A percentile compares a stretch with the other conserved stretches of the same genome.
Conservation (phyloP, 2,888 invertebrate genomes). For the Dermolepida albohirtum region DNA sequence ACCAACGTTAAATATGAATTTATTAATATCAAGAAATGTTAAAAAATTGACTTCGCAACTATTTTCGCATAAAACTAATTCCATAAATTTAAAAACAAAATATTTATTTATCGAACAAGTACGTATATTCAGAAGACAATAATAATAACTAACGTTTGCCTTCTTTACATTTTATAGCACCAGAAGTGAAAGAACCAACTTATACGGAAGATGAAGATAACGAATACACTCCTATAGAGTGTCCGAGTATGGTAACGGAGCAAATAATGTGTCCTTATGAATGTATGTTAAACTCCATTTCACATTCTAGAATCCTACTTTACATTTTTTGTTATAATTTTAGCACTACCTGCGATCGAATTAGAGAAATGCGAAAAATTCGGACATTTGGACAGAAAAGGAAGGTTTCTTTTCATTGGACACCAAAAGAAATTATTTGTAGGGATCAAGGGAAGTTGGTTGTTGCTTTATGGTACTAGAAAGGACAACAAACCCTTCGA, state of each 20-base stretch:
- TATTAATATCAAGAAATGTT: too few relatives aligned
- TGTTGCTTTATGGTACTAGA: slow-evolving; percentile 31
- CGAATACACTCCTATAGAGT: slow-evolving; percentile 21
- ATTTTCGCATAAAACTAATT: too few relatives aligned
- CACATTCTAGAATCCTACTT: neutral
- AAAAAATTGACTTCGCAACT: too few relatives aligned
- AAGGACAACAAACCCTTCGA: slow-evolving; percentile 35
- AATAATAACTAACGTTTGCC: neutral
- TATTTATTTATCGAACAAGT: too few relatives aligned
- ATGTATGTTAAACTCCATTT: slow-evolving; percentile 2
- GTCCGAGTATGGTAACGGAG: neutral
- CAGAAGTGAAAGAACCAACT: slow-evolving; percentile 4
- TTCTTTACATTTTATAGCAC: neutral
- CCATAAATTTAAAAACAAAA: too few relatives aligned
- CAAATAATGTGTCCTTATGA: slow-evolving; percentile 8
- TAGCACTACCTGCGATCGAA: slow-evolving; percentile 27
- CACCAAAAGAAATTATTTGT: slow-evolving; percentile 35
- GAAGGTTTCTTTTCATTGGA: slow-evolving; percentile 29
- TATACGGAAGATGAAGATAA: slow-evolving; percentile 11
- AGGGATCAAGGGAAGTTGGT: slow-evolving; percentile 26
- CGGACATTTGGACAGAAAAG: slow-evolving; percentile 39
- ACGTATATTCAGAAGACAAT: too few relatives aligned
- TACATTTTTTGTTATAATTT: neutral
- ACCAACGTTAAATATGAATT: too few relatives aligned
- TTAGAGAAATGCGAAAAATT: slow-evolving; percentile 21